Percentiles rank a stretch among this genome's conserved stretches.
Conservation (phyloP, 2,113 vertebrate species). For the Phodopus roborovskii region DNA sequence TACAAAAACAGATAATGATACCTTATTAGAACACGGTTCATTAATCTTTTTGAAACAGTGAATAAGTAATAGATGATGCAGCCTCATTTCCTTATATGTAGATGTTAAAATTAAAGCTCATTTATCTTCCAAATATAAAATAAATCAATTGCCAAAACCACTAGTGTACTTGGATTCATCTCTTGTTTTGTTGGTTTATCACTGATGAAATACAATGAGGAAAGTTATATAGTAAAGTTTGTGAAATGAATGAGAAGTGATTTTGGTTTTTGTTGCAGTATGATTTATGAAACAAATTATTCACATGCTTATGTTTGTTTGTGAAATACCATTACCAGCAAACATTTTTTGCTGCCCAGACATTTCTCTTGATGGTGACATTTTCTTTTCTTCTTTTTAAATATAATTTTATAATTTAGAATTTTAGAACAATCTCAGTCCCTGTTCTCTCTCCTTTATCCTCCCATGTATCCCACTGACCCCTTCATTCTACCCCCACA, state of each 20-base stretch:
- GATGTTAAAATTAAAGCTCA: not conserved
- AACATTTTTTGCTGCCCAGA: not conserved
- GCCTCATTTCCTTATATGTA: not conserved
- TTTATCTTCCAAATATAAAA: not conserved
- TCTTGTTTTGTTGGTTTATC: not conserved
- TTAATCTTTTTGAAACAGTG: not conserved
- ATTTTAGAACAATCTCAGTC: too few relatives aligned
- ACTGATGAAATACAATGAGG: not conserved
- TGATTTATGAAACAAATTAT: not conserved
- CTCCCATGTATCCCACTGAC: too few relatives aligned
- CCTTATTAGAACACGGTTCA: not conserved
- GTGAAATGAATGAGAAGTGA: not conserved
- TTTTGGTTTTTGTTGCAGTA: not conserved
- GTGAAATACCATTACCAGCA: not conserved
- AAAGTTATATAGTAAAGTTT: not conserved
- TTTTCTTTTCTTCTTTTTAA: not conserved
- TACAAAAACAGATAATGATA: not conserved
- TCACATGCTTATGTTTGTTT: not conserved
- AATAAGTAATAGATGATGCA: not conserved
- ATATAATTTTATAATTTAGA: too few relatives aligned
- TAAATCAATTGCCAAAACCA: not conserved
- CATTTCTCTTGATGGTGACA: not conserved
- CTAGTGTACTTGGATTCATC: not conserved
- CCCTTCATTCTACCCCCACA: too few relatives aligned
- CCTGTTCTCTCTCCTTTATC: too few relatives aligned